These are phyloP conservation scores for Stomatorhinus ivindoensis DNA, from an alignment of 2,113 vertebrate species.

Conservation along the genomic window DNA sequence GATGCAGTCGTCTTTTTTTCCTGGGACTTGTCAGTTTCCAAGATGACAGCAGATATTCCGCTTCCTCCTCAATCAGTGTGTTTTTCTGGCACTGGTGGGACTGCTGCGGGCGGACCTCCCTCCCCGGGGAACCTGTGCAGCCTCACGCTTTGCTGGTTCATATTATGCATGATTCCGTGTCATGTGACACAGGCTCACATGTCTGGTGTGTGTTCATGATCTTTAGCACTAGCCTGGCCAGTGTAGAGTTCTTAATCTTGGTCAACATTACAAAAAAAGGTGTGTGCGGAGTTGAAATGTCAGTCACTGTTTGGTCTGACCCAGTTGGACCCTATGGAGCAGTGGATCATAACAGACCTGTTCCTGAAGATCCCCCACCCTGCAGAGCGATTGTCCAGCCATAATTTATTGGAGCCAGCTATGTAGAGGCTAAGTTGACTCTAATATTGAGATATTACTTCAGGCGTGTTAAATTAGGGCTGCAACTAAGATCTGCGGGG, in stretches of 20 bases:
- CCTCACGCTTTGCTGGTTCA: neutral
- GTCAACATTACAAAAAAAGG: neutral
- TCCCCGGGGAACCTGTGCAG: neutral
- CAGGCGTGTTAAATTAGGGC: neutral
- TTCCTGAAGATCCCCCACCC: neutral
- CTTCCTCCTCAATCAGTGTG: slow-evolving; percentile 14
- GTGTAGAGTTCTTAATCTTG: neutral
- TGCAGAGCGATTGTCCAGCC: neutral
- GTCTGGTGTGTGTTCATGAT: neutral
- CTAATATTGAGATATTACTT: neutral
- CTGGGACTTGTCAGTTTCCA: neutral
- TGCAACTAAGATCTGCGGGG: neutral
- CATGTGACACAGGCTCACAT: neutral
- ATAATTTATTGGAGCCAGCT: neutral
- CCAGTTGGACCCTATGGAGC: neutral
- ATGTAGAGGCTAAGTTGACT: neutral
- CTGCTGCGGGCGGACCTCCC: neutral
- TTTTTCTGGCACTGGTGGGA: neutral
- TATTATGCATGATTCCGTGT: neutral
- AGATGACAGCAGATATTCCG: slow-evolving; percentile 23
- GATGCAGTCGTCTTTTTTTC: slow-evolving; percentile 9
- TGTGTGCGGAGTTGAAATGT: neutral
- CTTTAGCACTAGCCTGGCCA: neutral
- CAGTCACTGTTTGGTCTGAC: neutral
- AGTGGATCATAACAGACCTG: neutral